A percentile compares a stretch with the other conserved stretches of the same genome.
Conservation (phyloP, 2,888 invertebrate species). For the Alviniconcha strummeri region DNA sequence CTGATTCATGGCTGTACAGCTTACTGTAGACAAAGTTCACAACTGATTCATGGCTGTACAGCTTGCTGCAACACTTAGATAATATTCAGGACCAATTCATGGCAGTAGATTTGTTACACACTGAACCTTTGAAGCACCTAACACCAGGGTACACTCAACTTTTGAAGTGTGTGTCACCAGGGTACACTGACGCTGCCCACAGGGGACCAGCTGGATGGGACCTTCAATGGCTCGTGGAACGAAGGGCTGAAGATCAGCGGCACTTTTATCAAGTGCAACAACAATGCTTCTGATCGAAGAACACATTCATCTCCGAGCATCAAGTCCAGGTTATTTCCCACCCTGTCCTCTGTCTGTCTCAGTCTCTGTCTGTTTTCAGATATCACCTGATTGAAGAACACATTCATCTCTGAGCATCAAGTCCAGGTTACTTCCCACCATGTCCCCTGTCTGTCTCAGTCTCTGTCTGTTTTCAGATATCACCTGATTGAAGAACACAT, state of each 20-base stretch:
- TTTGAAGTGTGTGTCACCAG: constrained; percentile 43
- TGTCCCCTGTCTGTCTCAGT: not conserved
- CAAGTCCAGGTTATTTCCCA: constrained; percentile 36
- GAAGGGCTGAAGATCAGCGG: constrained; percentile 88
- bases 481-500: constrained; percentile 28
- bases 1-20: too few relatives aligned
- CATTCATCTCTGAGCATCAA: constrained; percentile 27
- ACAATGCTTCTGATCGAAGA: constrained; percentile 29
- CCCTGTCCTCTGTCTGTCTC: not conserved
- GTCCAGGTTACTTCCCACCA: constrained; percentile 32
- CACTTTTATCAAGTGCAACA: constrained; percentile 74
- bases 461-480: not conserved
- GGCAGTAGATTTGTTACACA: too few relatives aligned
- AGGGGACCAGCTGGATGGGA: constrained; percentile 85
- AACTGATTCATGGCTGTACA: too few relatives aligned
- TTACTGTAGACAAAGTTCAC: too few relatives aligned
- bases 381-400: constrained; percentile 26
- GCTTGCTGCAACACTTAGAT: too few relatives aligned
- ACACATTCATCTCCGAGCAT: constrained; percentile 24
- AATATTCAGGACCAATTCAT: too few relatives aligned
- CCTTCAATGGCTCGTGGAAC: constrained; percentile 83
- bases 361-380: not conserved
- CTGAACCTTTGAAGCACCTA: too few relatives aligned
- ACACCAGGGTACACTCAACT: too few relatives aligned
- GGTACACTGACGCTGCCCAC: constrained; percentile 87